Evolutionary conservation across 2,113 vertebrate genomes (phyloP).

Genomic region (Orthonyx spaldingii): DNA sequence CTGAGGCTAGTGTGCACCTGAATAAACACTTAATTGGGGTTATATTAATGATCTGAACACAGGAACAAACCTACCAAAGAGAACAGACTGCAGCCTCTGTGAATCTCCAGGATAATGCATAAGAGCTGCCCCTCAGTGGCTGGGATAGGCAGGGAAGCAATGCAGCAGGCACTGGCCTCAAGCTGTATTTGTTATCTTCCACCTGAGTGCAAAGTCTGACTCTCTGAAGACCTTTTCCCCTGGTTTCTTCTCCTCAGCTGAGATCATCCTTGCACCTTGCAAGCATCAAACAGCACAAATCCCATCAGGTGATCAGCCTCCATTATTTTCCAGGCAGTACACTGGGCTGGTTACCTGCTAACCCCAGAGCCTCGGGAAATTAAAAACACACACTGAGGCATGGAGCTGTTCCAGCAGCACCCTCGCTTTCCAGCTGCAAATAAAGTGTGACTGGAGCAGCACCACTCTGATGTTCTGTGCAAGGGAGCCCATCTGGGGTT

Average conservation of each 20-base stretch:
- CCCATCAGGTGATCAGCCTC: neutral
- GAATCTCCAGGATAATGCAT: accelerated
- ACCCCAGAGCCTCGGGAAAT: neutral
- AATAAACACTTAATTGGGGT: neutral
- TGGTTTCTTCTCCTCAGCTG: neutral
- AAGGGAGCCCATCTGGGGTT: neutral
- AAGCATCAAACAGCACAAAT: neutral
- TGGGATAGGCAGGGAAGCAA: neutral
- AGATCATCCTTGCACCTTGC: neutral
- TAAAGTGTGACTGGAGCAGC: neutral
- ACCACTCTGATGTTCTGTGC: neutral
- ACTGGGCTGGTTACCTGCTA: neutral
- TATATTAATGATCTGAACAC: neutral
- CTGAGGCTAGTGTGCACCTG: neutral
- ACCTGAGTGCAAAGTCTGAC: neutral
- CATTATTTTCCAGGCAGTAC: neutral
- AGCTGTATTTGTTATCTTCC: neutral
- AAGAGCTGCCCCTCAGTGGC: neutral
- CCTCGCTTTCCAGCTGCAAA: neutral
- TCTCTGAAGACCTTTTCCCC: neutral
- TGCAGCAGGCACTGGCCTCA: neutral
- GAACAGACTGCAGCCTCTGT: neutral
- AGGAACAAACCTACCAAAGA: neutral
- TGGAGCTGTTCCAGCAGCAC: neutral
- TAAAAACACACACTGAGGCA: neutral